phyloP scores from a whole-genome alignment of 2,888 invertebrate genomes.

The Tetropium fuscum region DNA sequence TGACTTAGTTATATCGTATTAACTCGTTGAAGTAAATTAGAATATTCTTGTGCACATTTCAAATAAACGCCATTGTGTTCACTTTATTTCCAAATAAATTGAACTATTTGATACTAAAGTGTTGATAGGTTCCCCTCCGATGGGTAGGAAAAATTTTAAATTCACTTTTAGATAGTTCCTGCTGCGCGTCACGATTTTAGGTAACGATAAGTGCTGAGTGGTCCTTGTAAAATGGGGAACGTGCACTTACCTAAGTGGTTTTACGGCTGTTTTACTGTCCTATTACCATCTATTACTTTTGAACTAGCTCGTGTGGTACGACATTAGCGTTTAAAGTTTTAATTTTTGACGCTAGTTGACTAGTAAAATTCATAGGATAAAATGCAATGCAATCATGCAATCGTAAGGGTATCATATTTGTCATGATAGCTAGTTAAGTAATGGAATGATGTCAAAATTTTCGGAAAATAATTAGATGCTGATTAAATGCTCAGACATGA shows the following conservation, averaged over 20 bases:
- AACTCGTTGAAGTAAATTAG: no score
- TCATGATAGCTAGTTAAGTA: no score
- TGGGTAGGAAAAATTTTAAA: slow-evolving; percentile 21
- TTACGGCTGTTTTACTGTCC: slow-evolving; percentile 30
- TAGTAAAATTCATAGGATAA: no score
- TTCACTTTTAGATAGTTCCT: slow-evolving; percentile 22
- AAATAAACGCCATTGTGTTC: no score
- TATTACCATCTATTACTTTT: slow-evolving; percentile 7
- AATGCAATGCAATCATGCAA: no score
- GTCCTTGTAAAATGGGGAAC: slow-evolving; percentile 28
- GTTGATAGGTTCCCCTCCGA: slow-evolving; percentile 24
- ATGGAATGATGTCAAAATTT: no score
- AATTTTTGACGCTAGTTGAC: no score
- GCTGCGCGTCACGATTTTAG: slow-evolving; percentile 28
- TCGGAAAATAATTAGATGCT: no score
- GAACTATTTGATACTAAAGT: slow-evolving; percentile 12
- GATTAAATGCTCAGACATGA: no score
- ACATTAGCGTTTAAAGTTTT: neutral
- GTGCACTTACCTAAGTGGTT: slow-evolving; percentile 36
- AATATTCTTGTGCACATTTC: no score
- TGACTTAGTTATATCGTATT: no score
- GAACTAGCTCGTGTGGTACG: neutral
- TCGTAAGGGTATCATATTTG: no score
- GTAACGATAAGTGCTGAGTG: slow-evolving; percentile 35
- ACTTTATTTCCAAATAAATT: neutral